Percentiles rank a stretch among this genome's conserved stretches.
Conservation (phyloP, 2,888 invertebrate species). For the Metallyticus violacea region DNA sequence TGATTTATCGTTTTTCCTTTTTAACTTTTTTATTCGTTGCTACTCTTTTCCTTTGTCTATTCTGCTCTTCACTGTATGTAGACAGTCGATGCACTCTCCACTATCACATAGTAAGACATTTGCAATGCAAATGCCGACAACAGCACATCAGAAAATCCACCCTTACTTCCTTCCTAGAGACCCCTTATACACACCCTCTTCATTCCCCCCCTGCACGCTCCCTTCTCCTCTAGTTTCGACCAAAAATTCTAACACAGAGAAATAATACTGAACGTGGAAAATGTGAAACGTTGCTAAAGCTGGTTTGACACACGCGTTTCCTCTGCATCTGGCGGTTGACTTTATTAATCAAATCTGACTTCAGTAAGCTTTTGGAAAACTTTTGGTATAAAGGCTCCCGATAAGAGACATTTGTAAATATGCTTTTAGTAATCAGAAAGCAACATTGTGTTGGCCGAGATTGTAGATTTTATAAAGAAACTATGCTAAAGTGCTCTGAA, state of each 20-base stretch:
- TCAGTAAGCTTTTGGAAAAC: background rate
- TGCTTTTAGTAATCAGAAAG: no score
- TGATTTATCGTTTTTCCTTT: slow-evolving; percentile 5
- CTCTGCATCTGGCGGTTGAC: background rate
- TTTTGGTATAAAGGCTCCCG: no score
- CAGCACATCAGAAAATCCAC: slow-evolving; percentile 25
- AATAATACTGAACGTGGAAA: slow-evolving; percentile 1
- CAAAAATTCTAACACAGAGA: slow-evolving; percentile 9
- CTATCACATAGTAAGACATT: slow-evolving; percentile 21
- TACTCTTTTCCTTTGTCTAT: background rate
- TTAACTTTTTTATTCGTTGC: slow-evolving; percentile 7
- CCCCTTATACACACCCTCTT: background rate
- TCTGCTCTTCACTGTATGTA: background rate
- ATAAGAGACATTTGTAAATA: no score
- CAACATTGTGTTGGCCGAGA: no score
- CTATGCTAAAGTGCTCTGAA: no score
- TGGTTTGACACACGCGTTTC: no score
- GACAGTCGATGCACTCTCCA: slow-evolving; percentile 20
- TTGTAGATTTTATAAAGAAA: no score
- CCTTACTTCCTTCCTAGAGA: slow-evolving; percentile 22
- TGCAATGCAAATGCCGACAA: slow-evolving; percentile 27
- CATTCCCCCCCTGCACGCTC: background rate
- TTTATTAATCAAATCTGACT: background rate
- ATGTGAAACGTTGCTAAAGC: background rate
- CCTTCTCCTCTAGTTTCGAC: no score